Conservation (phyloP, 2,888 invertebrate genomes). For the Hypsopygia costalis region DNA sequence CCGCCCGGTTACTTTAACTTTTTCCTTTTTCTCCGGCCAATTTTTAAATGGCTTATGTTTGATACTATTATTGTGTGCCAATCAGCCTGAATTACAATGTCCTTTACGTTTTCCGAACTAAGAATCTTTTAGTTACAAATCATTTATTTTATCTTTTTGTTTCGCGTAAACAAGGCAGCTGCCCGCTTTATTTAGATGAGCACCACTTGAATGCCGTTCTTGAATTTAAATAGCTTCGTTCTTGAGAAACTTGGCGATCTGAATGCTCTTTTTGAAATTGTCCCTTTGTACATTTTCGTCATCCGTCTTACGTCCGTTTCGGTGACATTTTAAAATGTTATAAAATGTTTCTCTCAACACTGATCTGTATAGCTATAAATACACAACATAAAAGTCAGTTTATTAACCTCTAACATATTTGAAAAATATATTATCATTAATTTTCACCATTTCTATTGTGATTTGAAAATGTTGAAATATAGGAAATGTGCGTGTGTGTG, state of each 20-base stretch:
- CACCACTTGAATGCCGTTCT: constrained; percentile 40
- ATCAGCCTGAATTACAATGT: constrained; percentile 80
- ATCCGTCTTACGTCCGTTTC: constrained; percentile 2
- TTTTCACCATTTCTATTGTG: too few species aligned
- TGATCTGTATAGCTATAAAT: too few species aligned
- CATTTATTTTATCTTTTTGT: constrained; percentile 66
- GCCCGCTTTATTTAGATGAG: constrained; percentile 70
- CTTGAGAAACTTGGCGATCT: constrained; percentile 12
- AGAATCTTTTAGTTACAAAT: constrained; percentile 69
- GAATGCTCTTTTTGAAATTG: constrained; percentile 5
- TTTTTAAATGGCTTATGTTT: constrained; percentile 79
- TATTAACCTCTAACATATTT: too few species aligned
- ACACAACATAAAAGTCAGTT: too few species aligned
- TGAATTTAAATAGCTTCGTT: constrained; percentile 59
- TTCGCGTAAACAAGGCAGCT: constrained; percentile 66
- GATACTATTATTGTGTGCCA: constrained; percentile 81
- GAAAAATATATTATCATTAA: too few species aligned
- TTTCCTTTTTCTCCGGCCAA: constrained; percentile 74
- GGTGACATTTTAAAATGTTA: neutral
- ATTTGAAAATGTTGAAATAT: too few species aligned
- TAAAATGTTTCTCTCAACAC: neutral
- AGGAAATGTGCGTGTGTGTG: too few species aligned
- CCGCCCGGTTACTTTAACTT: constrained; percentile 59
- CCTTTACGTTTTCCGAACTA: constrained; percentile 72
- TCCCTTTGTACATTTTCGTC: constrained; percentile 7